Evolutionary conservation across 2,888 invertebrate genomes (phyloP).

Genomic region (Drosophila neonasuta): DNA sequence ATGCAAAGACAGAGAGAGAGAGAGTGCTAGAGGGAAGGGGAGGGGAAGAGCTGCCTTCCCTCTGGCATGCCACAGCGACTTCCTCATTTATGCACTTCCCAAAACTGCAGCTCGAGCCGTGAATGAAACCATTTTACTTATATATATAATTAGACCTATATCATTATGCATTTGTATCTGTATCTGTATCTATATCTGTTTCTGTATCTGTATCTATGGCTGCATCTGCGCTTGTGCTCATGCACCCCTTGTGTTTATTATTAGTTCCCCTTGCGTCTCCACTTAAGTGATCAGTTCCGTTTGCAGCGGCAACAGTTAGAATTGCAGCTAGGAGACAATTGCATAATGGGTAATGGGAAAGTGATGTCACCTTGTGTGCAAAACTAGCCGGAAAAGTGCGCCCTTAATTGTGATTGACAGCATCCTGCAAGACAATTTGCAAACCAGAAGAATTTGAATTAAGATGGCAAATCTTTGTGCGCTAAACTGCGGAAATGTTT

Average conservation of each 20-base stretch:
- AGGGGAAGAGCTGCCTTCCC: slow-evolving; percentile 7
- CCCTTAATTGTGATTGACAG: slow-evolving; percentile 63
- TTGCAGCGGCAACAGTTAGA: slow-evolving; percentile 59
- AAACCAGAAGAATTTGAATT: not conserved
- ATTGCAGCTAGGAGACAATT: slow-evolving; percentile 56
- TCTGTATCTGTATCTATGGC: slow-evolving; percentile 9
- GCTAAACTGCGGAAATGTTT: not conserved
- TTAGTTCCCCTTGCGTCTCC: slow-evolving; percentile 47
- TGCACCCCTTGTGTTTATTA: slow-evolving; percentile 66
- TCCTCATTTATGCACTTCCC: slow-evolving; percentile 61
- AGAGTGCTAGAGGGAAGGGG: not conserved
- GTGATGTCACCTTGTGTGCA: slow-evolving; percentile 55
- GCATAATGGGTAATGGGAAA: slow-evolving; percentile 51
- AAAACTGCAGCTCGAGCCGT: slow-evolving; percentile 41
- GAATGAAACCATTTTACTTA: slow-evolving; percentile 41
- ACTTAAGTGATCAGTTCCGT: slow-evolving; percentile 74
- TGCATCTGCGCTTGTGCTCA: slow-evolving; percentile 33
- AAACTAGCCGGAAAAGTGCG: slow-evolving; percentile 45
- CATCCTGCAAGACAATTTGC: slow-evolving; percentile 50
- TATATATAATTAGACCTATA: slow-evolving; percentile 57
- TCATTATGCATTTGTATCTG: slow-evolving; percentile 25
- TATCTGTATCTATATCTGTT: slow-evolving; percentile 3
- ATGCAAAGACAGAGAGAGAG: slow-evolving; percentile 17
- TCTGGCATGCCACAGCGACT: slow-evolving; percentile 33
- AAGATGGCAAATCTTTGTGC: not conserved